Conservation (phyloP, 2,888 invertebrate species). For the Griposia aprilina region DNA sequence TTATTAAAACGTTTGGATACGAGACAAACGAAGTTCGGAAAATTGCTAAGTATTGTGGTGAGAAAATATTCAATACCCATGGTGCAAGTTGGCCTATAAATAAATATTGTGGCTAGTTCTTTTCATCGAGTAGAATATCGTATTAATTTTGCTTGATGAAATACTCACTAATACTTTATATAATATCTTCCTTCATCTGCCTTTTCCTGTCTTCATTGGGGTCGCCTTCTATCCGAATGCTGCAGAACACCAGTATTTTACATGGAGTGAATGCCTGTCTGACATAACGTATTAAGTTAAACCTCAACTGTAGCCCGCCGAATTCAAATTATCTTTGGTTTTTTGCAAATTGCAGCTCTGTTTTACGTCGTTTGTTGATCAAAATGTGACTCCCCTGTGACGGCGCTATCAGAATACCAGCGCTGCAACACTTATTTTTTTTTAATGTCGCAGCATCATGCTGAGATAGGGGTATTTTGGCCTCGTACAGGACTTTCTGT, state of each 20-base stretch:
- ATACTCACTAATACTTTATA: not conserved
- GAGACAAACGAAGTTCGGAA: constrained; percentile 12
- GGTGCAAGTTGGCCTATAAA: not conserved
- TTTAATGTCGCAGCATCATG: too few relatives aligned
- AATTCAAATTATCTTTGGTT: too few relatives aligned
- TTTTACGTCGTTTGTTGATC: too few relatives aligned
- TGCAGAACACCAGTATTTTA: not conserved
- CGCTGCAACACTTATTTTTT: too few relatives aligned
- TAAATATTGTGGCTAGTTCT: not conserved
- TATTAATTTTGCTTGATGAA: not conserved
- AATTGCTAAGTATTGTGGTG: constrained; percentile 2
- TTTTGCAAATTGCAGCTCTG: too few relatives aligned
- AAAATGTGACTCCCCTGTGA: too few relatives aligned
- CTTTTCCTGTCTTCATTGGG: not conserved
- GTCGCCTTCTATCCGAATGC: not conserved
- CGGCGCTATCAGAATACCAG: too few relatives aligned
- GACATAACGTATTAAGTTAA: not conserved
- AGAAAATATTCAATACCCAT: not conserved
- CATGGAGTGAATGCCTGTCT: not conserved
- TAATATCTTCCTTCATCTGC: not conserved
- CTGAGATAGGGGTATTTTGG: too few relatives aligned
- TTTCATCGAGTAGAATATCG: not conserved
- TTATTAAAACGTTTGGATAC: constrained; percentile 46
- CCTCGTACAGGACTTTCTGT: too few relatives aligned
- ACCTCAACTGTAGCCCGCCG: too few relatives aligned